Conservation (phyloP, 2,113 vertebrate genomes). For the Tachysurus vachellii region DNA sequence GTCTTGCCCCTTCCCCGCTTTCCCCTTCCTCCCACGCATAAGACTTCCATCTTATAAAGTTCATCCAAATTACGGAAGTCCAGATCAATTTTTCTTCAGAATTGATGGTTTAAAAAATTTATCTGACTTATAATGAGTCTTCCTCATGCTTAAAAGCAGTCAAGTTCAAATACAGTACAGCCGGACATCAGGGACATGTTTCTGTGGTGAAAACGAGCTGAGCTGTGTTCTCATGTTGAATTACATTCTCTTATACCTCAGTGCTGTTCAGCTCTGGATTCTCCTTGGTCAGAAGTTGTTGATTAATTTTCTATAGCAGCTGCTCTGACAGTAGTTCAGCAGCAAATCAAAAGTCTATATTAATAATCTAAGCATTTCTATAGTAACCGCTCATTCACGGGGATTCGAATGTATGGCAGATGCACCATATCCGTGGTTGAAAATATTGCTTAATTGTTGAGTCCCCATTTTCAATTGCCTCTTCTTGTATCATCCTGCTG, state of each 20-base stretch:
- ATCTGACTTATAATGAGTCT: neutral
- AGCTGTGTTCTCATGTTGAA: neutral
- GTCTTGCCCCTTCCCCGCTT: neutral
- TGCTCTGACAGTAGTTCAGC: neutral
- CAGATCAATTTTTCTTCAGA: neutral
- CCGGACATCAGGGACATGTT: neutral
- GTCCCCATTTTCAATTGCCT: neutral
- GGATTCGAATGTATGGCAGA: neutral
- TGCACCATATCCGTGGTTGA: neutral
- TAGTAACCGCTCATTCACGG: neutral
- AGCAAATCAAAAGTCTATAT: neutral
- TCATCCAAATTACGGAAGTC: slow-evolving; percentile 2
- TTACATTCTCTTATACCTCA: neutral
- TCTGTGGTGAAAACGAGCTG: neutral
- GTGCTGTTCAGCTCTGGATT: neutral
- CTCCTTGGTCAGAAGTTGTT: neutral
- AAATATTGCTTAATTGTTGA: neutral
- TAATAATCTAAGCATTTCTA: neutral
- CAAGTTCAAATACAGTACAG: neutral
- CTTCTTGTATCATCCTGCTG: too few relatives aligned
- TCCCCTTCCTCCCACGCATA: neutral
- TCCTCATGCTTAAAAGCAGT: neutral
- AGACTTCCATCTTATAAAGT: neutral
- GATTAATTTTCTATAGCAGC: neutral
- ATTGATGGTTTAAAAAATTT: neutral